phyloP scores from a whole-genome alignment of 37 sponge, comb jelly and placozoan genomes.

The Geodia barretti region DNA sequence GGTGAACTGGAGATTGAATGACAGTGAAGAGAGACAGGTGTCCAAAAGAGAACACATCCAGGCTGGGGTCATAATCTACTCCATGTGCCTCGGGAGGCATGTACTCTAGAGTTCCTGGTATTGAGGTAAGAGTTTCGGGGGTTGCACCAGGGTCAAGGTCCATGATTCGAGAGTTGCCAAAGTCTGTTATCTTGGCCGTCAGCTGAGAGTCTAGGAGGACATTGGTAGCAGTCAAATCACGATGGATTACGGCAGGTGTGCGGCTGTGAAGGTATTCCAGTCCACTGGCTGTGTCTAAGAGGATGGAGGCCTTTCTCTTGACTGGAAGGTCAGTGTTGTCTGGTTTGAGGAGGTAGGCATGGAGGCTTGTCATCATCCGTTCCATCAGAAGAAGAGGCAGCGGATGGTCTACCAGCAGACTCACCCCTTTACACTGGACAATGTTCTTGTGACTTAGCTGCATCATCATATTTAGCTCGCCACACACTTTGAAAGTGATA shows the following conservation, averaged over 20 bases:
- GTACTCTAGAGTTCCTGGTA: conserved; percentile 18
- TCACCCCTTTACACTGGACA: no score
- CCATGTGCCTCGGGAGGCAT: conserved; percentile 42
- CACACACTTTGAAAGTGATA: no score
- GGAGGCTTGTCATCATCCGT: conserved; percentile 6
- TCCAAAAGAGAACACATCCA: conserved; percentile 40
- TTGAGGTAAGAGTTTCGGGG: neutral
- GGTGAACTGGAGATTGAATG: conserved; percentile 10
- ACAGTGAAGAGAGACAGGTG: conserved; percentile 7
- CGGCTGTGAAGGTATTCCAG: conserved; percentile 24
- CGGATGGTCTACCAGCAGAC: no score
- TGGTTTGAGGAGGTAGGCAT: neutral
- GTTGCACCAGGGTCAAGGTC: neutral
- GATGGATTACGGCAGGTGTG: conserved; percentile 17
- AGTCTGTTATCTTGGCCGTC: conserved; percentile 20
- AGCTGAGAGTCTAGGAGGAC: conserved; percentile 17
- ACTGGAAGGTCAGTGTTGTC: neutral
- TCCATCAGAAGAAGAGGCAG: conserved; percentile 31
- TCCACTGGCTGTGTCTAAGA: conserved; percentile 10
- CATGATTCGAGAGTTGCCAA: conserved; percentile 21
- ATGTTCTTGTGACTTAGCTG: no score
- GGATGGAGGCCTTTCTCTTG: conserved; percentile 1
- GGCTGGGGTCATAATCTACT: neutral
- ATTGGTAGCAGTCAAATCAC: conserved; percentile 26
- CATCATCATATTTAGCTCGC: no score